These are phyloP conservation scores for Alectura lathami DNA, from an alignment of 2,113 vertebrate genomes.

Conservation along the genomic window DNA sequence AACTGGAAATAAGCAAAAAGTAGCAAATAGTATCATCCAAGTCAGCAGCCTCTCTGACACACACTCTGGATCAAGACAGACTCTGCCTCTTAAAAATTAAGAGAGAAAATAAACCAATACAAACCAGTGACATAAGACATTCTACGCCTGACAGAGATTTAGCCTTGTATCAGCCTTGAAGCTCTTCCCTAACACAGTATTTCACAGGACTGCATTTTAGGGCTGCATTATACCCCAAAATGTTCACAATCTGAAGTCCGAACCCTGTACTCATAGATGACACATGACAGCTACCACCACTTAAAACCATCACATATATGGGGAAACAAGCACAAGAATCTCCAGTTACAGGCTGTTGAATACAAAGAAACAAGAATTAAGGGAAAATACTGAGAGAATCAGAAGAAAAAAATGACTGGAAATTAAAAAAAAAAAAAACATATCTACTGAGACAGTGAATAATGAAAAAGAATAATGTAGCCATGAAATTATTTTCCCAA, in stretches of 20 bases:
- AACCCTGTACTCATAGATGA: background rate
- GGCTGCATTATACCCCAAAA: background rate
- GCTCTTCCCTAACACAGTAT: background rate
- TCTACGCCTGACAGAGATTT: background rate
- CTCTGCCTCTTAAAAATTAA: background rate
- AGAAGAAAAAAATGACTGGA: background rate
- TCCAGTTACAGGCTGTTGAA: background rate
- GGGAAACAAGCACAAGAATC: background rate
- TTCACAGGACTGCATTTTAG: background rate
- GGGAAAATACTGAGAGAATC: background rate
- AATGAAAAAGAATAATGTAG: background rate
- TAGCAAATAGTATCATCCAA: background rate
- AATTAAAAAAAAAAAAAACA: too few species aligned
- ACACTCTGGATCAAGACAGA: background rate
- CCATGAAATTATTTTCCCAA: background rate
- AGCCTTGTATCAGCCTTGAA: background rate
- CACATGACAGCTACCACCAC: background rate
- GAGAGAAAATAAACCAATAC: background rate
- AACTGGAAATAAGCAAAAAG: background rate
- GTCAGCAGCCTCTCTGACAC: background rate
- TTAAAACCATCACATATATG: background rate
- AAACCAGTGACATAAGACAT: background rate
- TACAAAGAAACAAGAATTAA: background rate
- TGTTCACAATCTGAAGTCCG: background rate
- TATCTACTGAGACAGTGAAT: background rate